A percentile compares a stretch with the other conserved stretches of the same genome.
These are phyloP conservation scores for Sicus ferrugineus DNA, from an alignment of 2,888 invertebrate genomes.

Conservation along the genomic window DNA sequence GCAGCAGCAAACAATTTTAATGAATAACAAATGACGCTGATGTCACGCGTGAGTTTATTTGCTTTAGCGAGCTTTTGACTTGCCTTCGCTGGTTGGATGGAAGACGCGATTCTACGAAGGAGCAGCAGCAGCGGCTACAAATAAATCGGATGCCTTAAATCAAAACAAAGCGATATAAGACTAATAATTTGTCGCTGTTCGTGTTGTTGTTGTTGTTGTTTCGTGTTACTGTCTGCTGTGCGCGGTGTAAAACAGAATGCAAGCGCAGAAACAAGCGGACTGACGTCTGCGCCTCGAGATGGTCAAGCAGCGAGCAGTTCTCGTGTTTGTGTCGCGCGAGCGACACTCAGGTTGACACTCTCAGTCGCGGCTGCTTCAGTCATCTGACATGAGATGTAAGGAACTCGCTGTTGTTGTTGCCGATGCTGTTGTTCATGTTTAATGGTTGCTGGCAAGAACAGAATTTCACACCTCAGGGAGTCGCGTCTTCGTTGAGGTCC, in stretches of 20 bases:
- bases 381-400: not conserved
- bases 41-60: slow-evolving; percentile 30
- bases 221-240: not conserved
- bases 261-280: not conserved
- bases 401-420: slow-evolving; percentile 4
- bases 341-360: not conserved
- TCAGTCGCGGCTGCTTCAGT: not conserved
- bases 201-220: slow-evolving; percentile 3
- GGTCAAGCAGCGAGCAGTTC: not conserved
- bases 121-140: not conserved
- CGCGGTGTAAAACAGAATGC: not conserved
- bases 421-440: slow-evolving; percentile 9
- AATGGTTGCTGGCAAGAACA: slow-evolving; percentile 18
- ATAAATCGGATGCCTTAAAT: slow-evolving; percentile 29
- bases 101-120: not conserved
- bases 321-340: slow-evolving; percentile 9
- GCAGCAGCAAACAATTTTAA: slow-evolving; percentile 1
- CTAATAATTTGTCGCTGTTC: slow-evolving; percentile 15
- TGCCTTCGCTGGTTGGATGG: not conserved
- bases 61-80: slow-evolving; percentile 5
- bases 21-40: slow-evolving; percentile 24
- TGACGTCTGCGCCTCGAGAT: not conserved
- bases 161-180: not conserved
- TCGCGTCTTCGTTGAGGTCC: slow-evolving; percentile 3
- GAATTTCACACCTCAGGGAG: slow-evolving; percentile 31